Evolutionary conservation across 1,140 invertebrate genomes (phyloP).

Genomic region (Caenorhabditis latens): DNA sequence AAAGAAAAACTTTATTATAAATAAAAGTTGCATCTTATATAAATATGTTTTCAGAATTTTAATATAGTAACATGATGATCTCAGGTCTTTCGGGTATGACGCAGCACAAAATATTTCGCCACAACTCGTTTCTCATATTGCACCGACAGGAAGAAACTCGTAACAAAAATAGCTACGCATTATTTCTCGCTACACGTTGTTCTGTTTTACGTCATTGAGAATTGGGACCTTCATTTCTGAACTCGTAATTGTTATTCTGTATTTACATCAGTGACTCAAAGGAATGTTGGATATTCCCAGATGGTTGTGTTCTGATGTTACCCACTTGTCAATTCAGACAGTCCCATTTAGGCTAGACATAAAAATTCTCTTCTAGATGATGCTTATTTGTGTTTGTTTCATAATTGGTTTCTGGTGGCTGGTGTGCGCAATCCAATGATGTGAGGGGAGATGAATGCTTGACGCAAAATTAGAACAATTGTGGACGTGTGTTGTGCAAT

Average conservation of each 20-base stretch:
- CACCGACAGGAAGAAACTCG: neutral
- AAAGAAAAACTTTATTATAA: too few species aligned
- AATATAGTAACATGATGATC: neutral
- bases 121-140: constrained; percentile 31
- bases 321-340: neutral
- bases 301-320: constrained; percentile 36
- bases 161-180: constrained; percentile 29
- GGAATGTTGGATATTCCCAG: too few species aligned
- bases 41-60: too few species aligned
- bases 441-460: constrained; percentile 13
- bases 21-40: too few species aligned
- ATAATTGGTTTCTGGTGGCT: constrained; percentile 30
- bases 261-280: neutral
- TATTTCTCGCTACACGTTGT: neutral
- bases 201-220: constrained; percentile 32
- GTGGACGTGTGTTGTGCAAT: constrained; percentile 45
- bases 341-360: neutral
- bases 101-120: neutral
- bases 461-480: constrained; percentile 55
- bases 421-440: constrained; percentile 12
- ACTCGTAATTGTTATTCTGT: neutral
- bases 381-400: constrained; percentile 40
- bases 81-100: neutral
- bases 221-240: neutral
- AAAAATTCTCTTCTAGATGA: constrained; percentile 30